Evolutionary conservation across 2,888 invertebrate species (phyloP).

Genomic region (Eristalis arbustorum): DNA sequence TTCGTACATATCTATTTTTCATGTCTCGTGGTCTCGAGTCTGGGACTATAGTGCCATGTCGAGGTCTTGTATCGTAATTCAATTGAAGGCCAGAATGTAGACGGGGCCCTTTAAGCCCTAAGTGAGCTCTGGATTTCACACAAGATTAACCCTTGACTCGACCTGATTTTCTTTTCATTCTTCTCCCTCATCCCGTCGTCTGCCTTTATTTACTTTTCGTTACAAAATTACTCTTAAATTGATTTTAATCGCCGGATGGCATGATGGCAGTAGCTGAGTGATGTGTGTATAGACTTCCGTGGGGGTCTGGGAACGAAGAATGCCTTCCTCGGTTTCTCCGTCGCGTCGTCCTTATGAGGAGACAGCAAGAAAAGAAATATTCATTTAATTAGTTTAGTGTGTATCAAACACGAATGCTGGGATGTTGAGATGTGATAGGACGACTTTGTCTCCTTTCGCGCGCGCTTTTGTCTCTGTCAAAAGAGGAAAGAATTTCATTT

Average conservation of each 20-base stretch:
- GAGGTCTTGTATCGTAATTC: slow-evolving; percentile 39
- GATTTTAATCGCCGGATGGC: slow-evolving; percentile 66
- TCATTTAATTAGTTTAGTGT: slow-evolving; percentile 57
- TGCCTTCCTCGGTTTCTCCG: not conserved
- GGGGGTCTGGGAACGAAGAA: not conserved
- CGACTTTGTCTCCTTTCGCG: not conserved
- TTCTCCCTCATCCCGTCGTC: not conserved
- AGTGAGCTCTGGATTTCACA: slow-evolving; percentile 33
- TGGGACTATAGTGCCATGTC: not conserved
- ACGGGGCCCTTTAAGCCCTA: slow-evolving; percentile 44
- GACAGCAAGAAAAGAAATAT: not conserved
- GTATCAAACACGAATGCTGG: slow-evolving; percentile 10
- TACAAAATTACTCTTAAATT: slow-evolving; percentile 59
- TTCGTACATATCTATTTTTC: slow-evolving; percentile 20
- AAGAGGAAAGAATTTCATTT: not conserved
- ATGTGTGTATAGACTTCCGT: slow-evolving; percentile 8
- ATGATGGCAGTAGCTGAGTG: slow-evolving; percentile 14
- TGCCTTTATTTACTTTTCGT: slow-evolving; percentile 10
- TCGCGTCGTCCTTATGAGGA: not conserved
- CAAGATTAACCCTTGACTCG: slow-evolving; percentile 65
- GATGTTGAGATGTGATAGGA: not conserved
- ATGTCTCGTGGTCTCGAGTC: not conserved
- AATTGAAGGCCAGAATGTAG: slow-evolving; percentile 58
- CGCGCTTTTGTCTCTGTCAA: not conserved
- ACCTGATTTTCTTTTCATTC: slow-evolving; percentile 43